Evolutionary conservation across 2,113 vertebrate species (phyloP), one percentile per base, ranked within the genome.

Genomic region (Choloepus hoffmanni): DNA sequence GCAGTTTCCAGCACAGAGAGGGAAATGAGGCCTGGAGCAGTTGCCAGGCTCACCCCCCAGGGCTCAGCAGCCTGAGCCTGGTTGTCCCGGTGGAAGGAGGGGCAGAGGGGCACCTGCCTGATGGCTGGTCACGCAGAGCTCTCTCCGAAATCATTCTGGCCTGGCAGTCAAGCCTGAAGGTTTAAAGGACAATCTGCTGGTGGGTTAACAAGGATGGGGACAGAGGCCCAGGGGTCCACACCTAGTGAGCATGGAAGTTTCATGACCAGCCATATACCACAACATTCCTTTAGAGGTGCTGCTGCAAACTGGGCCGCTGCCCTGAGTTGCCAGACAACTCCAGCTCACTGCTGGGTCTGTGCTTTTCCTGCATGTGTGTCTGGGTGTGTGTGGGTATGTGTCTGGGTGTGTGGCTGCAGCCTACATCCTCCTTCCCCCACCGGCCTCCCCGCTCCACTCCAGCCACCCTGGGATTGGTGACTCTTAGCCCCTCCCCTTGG

Each of bases 381-480:
- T 19, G 72, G 11, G 19, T 45, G 45, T 12, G 28, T 33, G 30
- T 21, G 28, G 72, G n/a, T 65, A 67, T 60, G 36, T 48, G 48
- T 53, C 30, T 92, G 92, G 85, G 24, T 87, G 76, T 19, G 40
- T 82, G 36, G 16, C 73, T 93, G 81, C 67, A 84, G 93, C 63
- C 82, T 87, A 81, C 53, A 55, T 79, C 50, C 45, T 91, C 81
- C 62, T 68, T 36, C 30, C 14, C 19, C 40, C 19, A 0, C 36
- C 65, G 53, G 12, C 43, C 16, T 45, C 55, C 83, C 88, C 68
- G 89, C 94, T 92, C 95, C 93, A 55, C 33, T 87, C 83, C 89
- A 96, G 96, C 94, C 84, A 93, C 91, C 89, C 95, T 93, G 96
- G 97, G 97, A 97, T 97, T 98, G 97, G 97, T 81, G 96, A 95